Base-by-base conservation (phyloP, 2,888 invertebrate species). In the Caenorhabditis sp. region DNA sequence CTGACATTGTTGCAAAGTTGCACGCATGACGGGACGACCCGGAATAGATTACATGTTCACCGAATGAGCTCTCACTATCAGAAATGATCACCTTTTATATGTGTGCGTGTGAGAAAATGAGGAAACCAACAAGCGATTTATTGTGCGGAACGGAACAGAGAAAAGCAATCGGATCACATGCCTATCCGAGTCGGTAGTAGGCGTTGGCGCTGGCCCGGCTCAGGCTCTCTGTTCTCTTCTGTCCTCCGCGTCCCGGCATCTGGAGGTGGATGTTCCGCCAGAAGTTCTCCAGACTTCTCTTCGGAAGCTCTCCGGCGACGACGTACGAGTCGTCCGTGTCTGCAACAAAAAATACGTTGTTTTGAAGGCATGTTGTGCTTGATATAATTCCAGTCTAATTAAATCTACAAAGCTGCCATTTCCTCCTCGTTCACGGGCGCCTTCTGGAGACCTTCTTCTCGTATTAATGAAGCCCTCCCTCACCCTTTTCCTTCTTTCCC, bases 131-230 rank as follows among this genome's bases (percentile, higher is more conserved):
- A 66, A 66, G 50, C 48, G 55, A 41, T 66, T 66, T 58, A 66
- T 66, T 56, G 22, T 53, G 35, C 39, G 39, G 41, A 50, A 50
- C 41, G 58, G 41, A 48, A 50, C 9, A 37, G 20, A 52, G 24
- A 53, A 53, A 66, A 59, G 17, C 26, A n/a, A 11, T 46, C 20
- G 24, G 20, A 20, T 9, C 26, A 39, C 9, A 32, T 4, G 0
- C n/a, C 75, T 45, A 83, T 35, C 84, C 84, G 43, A 84, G 81
- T 56, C 84, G 75, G 75, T 83, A 84, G 68, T 80, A 82, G 43
- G 83, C 83, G 27, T 81, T 83, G 37, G 84, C 83, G 41, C 82
- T 79, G 13, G 80, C 83, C 7, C 83, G 58, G 46, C 81, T 80
- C 59, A 84, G 62, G n/a, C 59, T 63, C 59, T 82, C 84, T 15